Percentiles rank a stretch among this genome's conserved stretches.
phyloP scores from a whole-genome alignment of 2,113 vertebrate species.

The Melospiza georgiana region DNA sequence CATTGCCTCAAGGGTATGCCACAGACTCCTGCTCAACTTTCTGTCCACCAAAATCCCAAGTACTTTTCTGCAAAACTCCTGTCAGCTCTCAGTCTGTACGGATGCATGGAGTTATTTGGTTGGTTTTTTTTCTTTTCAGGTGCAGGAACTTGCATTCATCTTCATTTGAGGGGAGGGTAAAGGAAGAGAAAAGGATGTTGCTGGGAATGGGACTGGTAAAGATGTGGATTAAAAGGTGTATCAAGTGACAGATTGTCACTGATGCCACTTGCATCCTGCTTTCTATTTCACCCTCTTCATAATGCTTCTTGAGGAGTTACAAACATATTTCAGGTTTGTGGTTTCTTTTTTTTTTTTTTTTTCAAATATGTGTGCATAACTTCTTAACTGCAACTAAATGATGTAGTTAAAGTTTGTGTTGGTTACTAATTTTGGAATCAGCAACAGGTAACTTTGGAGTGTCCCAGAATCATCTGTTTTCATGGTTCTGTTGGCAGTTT shows the following conservation, averaged over 20 bases:
- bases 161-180: neutral
- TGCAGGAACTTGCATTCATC: neutral
- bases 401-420: neutral
- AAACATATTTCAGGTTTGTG: neutral
- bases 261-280: neutral
- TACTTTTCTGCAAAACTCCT: neutral
- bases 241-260: neutral
- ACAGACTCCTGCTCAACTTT: neutral
- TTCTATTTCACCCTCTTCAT: neutral
- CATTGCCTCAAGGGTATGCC: neutral
- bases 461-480: neutral
- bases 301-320: neutral
- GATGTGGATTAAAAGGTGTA: neutral
- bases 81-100: neutral
- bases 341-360: neutral
- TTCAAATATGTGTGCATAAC: neutral
- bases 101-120: neutral
- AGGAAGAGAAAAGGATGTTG: neutral
- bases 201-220: neutral
- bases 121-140: neutral
- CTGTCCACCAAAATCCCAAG: neutral
- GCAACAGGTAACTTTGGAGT: neutral
- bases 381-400: neutral
- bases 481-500: neutral
- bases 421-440: neutral